Evolutionary conservation across 2,888 invertebrate species (phyloP), one percentile per base, ranked within the genome.

Genomic region (Rhamnusium bicolor): DNA sequence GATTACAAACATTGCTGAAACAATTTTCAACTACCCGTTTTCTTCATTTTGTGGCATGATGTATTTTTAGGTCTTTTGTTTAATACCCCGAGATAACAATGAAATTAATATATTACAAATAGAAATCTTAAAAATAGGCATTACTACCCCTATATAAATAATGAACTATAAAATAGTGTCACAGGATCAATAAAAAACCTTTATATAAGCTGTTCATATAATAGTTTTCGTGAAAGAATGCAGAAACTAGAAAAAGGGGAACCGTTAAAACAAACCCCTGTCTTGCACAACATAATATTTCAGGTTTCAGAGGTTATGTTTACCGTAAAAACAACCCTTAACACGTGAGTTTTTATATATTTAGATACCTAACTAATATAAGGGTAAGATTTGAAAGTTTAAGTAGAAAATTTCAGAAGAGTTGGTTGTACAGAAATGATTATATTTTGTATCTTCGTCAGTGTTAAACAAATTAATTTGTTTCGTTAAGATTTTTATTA

Each of bases 221-320:
- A 58, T 58, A 32, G 58, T 10, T 16, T 71, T 67, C 78, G 78
- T 78, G 78, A 78, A 66, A 76, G 78, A 78, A 78, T 78, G 78
- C 71, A 40, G 74, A 73, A 68, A 71, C 60, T 58, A 40, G 16
- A 2, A 18, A 40, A 56, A 16, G 47, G 46, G 16, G 32, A 65
- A 61, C 54, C 49, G 46, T 63, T 66, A 66, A 72, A 63, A 56
- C 61, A 32, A 67, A 21, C 46, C 53, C 69, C 68, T n/a, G 51
- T 53, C 67, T 72, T 75, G 49, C 60, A 49, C 49, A 78, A 76
- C 54, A 71, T 69, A 69, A 75, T 67, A 73, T 72, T 69, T 60
- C 60, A 40, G 29, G 60, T 60, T 46, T 47, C 24, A 47, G 16
- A 51, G 63, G 63, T 63, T 63, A 8, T 49, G 14, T 61, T 27